Conservation (phyloP, 2,797 vertebrate species). For the Darevskia mixta region DNA sequence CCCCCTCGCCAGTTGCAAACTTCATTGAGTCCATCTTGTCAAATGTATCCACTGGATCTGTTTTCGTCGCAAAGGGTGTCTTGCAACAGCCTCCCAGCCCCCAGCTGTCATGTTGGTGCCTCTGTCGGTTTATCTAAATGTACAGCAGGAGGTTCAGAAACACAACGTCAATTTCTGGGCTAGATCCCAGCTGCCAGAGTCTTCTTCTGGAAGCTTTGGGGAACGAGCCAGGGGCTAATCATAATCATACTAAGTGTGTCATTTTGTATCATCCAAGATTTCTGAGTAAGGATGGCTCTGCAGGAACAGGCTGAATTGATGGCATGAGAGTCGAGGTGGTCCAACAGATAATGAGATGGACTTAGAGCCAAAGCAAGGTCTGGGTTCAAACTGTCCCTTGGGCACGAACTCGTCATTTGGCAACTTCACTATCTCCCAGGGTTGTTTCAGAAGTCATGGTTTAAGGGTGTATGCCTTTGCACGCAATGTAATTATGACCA, state of each 20-base stretch:
- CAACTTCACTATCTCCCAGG: not conserved
- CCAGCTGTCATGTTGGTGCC: conserved; percentile 51
- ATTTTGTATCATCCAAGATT: not conserved
- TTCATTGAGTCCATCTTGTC: conserved; percentile 55
- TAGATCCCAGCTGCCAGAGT: conserved; percentile 19
- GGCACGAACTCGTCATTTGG: not conserved
- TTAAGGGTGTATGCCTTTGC: not conserved
- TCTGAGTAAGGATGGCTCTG: not conserved
- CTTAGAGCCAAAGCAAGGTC: not conserved
- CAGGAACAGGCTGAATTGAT: not conserved
- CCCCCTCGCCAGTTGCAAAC: conserved; percentile 39
- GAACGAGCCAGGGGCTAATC: not conserved
- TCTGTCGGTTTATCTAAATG: conserved; percentile 52
- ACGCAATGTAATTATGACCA: not conserved
- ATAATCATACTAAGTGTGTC: not conserved
- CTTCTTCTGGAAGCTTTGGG: conserved; percentile 17
- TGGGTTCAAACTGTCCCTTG: not conserved
- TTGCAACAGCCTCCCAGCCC: conserved; percentile 53
- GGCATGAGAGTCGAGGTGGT: not conserved
- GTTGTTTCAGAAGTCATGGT: not conserved
- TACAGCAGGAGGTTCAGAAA: conserved; percentile 53
- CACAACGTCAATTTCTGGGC: conserved; percentile 17
- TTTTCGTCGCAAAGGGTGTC: conserved; percentile 46
- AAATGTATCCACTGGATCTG: conserved; percentile 54
- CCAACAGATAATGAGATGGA: not conserved